phyloP scores from a whole-genome alignment of 2,113 vertebrate species.

The Edolisoma coerulescens region DNA sequence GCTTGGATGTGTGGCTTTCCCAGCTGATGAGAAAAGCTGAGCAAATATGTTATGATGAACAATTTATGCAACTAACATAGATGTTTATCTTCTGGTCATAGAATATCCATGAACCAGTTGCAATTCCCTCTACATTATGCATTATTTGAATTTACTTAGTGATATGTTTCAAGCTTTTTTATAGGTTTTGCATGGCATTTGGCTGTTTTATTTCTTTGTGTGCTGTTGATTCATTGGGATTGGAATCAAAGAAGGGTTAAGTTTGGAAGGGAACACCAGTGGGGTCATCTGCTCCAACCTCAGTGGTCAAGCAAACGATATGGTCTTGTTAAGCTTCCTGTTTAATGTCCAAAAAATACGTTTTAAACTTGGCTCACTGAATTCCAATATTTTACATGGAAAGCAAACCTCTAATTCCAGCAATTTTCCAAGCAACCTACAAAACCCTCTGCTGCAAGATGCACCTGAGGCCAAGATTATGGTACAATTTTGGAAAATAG shows the following conservation, averaged over 20 bases:
- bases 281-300: not conserved
- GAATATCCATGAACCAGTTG: conserved; percentile 58
- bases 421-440: not conserved
- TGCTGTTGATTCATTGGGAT: not conserved
- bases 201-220: not conserved
- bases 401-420: not conserved
- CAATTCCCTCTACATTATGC: conserved; percentile 42
- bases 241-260: not conserved
- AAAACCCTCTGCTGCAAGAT: not conserved
- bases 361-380: not conserved
- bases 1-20: not conserved
- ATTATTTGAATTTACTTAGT: conserved; percentile 46
- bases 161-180: not conserved
- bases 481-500: not conserved
- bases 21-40: conserved; percentile 37
- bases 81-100: conserved; percentile 61
- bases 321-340: not conserved
- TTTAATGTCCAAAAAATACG: not conserved
- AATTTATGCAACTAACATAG: conserved; percentile 56
- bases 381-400: not conserved
- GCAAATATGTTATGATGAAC: conserved; percentile 56
- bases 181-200: not conserved
- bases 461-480: not conserved
- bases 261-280: not conserved
- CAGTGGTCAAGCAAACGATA: not conserved